Base-by-base conservation (phyloP, 2,797 vertebrate species). In the Poeciliopsis gracilis region DNA sequence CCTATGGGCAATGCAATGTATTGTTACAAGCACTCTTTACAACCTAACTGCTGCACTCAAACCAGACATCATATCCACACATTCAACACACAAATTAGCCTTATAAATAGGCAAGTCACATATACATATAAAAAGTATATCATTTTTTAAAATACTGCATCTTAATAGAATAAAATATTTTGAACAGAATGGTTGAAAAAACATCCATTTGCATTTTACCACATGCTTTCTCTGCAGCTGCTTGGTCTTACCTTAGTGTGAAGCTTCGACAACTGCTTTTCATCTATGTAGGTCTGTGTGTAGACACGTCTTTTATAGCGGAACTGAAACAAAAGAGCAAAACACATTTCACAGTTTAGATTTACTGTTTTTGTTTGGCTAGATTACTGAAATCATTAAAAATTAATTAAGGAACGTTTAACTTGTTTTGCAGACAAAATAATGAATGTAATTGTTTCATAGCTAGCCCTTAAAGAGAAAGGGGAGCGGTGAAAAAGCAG, bases 281-380 rank as follows among this genome's bases (percentile, higher is more conserved):
- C 97, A 82, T 99, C 98, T 90, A 99, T 93, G 92, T 98, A 91
- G 43, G 95, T 94, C 95, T 99, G 97, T 81, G 96, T 97, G 92
- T 99, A 99, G 74, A 99, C 97, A 41, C 98, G 96, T 84, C 98
- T 96, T 90, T 99, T 99, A 93, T 99, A 99, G 77, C 98, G 97
- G 89, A 99, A 99, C 98, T 99, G 95, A 88, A 90, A 94, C 70
- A 82, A 82, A 86, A 75, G 15, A 83, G 78, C 72, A 85, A 75
- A 75, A 23, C 61, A 36, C n/a, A 85, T 46, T 46, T 45, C 13
- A 83, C n/a, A 1, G 6, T 63, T 77, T 49, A 47, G 18, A 7
- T 73, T 13, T 55, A n/a, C 73, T 8, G 2, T 23, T 49, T 72
- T 30, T 66, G 15, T 78, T 16, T 70, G 18, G 76, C 3, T 53